These are phyloP conservation scores for Margaritifera margaritifera DNA, from an alignment of 2,888 invertebrate species.

Conservation along the genomic window DNA sequence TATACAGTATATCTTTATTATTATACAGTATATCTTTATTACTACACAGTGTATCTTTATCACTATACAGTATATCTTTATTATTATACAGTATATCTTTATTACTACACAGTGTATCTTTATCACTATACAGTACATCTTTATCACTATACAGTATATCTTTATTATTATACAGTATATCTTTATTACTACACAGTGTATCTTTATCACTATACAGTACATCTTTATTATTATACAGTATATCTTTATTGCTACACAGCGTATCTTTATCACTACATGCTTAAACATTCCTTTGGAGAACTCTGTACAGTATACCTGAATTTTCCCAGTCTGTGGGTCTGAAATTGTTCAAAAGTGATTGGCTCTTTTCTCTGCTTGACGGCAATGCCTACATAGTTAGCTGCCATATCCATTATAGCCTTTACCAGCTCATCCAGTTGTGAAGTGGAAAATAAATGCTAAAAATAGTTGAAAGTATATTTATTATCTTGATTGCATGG, in stretches of 20 bases:
- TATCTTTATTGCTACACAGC: background rate
- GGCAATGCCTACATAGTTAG: constrained; percentile 84
- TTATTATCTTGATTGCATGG: background rate
- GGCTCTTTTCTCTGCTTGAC: constrained; percentile 88
- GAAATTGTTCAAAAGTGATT: constrained; percentile 89
- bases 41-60: too few relatives aligned
- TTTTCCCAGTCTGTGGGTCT: constrained; percentile 90
- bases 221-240: background rate
- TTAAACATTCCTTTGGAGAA: background rate
- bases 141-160: too few relatives aligned
- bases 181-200: too few relatives aligned
- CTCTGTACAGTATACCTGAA: constrained; percentile 79
- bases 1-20: too few relatives aligned
- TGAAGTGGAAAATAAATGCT: constrained; percentile 90
- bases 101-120: too few relatives aligned
- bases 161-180: too few relatives aligned
- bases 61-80: too few relatives aligned
- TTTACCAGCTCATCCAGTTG: constrained; percentile 90
- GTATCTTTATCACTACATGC: too few relatives aligned
- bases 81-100: too few relatives aligned
- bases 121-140: too few relatives aligned
- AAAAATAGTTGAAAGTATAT: constrained; percentile 43
- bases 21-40: too few relatives aligned
- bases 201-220: background rate
- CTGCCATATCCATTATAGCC: constrained; percentile 88